These are phyloP conservation scores for Porites evermanni DNA, from an alignment of 92 coral and sea anemone species.

Conservation along the genomic window DNA sequence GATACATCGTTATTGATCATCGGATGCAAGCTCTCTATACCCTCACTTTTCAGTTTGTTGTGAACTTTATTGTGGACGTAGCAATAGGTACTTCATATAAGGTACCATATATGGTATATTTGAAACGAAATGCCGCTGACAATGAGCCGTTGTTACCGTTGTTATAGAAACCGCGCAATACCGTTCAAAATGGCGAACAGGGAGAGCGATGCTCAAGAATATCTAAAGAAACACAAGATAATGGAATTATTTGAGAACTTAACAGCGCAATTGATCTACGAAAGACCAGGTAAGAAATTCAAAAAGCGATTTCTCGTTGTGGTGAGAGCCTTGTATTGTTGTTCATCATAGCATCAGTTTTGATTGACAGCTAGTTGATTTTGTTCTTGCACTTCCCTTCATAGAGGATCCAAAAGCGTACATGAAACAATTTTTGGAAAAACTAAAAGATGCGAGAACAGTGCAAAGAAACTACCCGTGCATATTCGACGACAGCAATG, in stretches of 20 bases:
- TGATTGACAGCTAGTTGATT: neutral
- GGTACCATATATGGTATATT: too few species aligned
- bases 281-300: conserved; percentile 87
- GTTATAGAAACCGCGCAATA: conserved; percentile 49
- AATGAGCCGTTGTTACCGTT: conserved; percentile 15
- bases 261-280: conserved; percentile 90
- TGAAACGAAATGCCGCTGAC: conserved; percentile 55
- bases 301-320: neutral
- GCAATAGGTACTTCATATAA: too few species aligned
- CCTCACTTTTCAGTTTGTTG: too few species aligned
- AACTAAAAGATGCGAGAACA: conserved; percentile 88
- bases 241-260: conserved; percentile 91
- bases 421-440: conserved; percentile 80
- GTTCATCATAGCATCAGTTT: neutral
- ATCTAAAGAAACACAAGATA: conserved; percentile 85
- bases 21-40: too few species aligned
- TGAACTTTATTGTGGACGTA: too few species aligned
- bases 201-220: conserved; percentile 79
- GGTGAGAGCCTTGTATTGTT: neutral
- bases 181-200: conserved; percentile 85
- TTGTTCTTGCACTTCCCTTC: neutral
- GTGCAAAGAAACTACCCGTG: conserved; percentile 89
- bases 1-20: conserved; percentile 77
- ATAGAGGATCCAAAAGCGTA: conserved; percentile 83
- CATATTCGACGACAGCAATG: conserved; percentile 89